These are phyloP conservation scores for Hyposmocoma kahamanoa DNA, from an alignment of 1,140 invertebrate genomes.

Conservation along the genomic window DNA sequence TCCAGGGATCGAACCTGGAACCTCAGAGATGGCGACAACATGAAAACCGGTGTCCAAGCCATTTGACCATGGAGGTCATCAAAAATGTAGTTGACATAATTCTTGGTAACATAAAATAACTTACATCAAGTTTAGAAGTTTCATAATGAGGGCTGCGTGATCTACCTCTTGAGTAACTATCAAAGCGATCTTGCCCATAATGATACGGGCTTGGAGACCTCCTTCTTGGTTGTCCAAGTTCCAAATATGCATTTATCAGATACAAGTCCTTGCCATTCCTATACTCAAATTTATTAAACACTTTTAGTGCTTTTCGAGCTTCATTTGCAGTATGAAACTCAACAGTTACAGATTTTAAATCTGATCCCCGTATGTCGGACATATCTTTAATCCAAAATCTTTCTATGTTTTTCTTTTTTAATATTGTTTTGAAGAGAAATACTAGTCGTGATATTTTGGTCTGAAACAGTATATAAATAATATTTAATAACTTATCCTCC, in stretches of 20 bases:
- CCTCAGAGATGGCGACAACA: too few species aligned
- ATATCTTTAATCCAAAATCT: not conserved
- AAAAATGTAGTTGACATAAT: too few species aligned
- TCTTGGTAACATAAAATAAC: too few species aligned
- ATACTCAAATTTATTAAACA: not conserved
- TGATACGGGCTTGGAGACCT: not conserved
- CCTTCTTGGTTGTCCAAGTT: not conserved
- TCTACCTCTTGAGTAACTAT: not conserved
- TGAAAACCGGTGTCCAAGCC: too few species aligned
- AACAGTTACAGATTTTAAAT: not conserved
- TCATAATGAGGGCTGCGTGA: not conserved
- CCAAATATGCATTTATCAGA: not conserved
- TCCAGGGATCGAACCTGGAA: too few species aligned
- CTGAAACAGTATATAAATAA: too few species aligned
- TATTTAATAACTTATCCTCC: too few species aligned
- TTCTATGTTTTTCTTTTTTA: not conserved
- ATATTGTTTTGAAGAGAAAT: not conserved
- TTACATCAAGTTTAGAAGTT: conserved; percentile 6
- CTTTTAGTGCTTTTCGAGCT: not conserved
- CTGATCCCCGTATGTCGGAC: not conserved
- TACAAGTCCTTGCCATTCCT: not conserved
- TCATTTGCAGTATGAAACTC: not conserved
- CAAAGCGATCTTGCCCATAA: not conserved
- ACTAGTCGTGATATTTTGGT: not conserved
- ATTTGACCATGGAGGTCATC: too few species aligned